A percentile compares a stretch with the other conserved stretches of the same genome.
phyloP scores from a whole-genome alignment of 64 coral and sea anemone genomes.

The Stichodactyla mertensii region DNA sequence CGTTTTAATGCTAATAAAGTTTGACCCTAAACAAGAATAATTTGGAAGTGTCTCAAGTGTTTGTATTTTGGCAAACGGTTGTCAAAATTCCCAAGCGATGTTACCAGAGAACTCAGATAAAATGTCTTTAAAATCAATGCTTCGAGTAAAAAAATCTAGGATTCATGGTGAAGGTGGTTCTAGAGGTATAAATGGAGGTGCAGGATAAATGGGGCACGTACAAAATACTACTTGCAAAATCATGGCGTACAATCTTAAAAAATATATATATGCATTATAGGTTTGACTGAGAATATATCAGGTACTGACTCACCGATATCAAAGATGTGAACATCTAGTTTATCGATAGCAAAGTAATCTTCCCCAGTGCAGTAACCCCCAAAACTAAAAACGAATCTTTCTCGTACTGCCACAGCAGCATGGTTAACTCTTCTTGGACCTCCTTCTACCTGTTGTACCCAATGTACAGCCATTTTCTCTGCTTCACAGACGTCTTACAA shows the following conservation, averaged over 20 bases:
- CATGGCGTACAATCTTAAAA: neutral
- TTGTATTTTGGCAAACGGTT: neutral
- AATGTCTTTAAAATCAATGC: neutral
- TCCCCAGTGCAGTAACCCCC: conserved; percentile 96
- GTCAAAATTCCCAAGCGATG: neutral
- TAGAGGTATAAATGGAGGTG: neutral
- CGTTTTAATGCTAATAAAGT: neutral
- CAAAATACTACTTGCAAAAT: neutral
- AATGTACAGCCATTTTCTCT: conserved; percentile 64
- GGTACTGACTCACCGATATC: conserved; percentile 63
- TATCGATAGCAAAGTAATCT: conserved; percentile 77
- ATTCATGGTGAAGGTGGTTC: neutral
- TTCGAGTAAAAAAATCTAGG: neutral
- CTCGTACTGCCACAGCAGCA: conserved; percentile 69
- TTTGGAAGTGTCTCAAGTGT: neutral
- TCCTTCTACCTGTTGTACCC: conserved; percentile 77
- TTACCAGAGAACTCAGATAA: neutral
- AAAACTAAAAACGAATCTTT: conserved; percentile 93
- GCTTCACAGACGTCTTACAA: neutral
- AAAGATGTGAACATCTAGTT: conserved; percentile 94
- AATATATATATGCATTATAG: neutral
- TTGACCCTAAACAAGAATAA: conserved; percentile 7
- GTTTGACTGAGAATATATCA: neutral
- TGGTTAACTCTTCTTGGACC: conserved; percentile 93
- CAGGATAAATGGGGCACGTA: neutral